Percentiles rank a stretch among this genome's conserved stretches.
phyloP scores from a whole-genome alignment of 2,113 vertebrate genomes.

The Cynocephalus volans region DNA sequence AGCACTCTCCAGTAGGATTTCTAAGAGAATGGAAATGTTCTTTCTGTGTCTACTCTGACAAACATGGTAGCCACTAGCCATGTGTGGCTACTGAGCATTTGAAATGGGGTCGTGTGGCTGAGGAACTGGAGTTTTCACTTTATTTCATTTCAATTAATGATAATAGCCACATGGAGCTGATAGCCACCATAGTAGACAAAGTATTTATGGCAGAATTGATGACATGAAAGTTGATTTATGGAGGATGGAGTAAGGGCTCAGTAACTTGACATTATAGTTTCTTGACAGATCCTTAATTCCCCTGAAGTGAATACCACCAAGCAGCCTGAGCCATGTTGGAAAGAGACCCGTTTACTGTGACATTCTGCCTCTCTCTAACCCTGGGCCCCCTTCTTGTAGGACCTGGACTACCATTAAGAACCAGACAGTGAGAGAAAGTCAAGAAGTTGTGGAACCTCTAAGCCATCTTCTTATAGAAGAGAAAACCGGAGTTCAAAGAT shows the following conservation, averaged over 20 bases:
- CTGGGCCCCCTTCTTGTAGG: neutral
- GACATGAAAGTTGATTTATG: neutral
- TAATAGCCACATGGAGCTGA: neutral
- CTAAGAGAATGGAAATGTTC: neutral
- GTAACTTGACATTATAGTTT: neutral
- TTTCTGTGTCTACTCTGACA: neutral
- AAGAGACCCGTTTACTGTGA: neutral
- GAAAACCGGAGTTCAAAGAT: neutral
- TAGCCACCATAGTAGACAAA: neutral
- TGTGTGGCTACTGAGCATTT: neutral
- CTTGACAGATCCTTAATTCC: neutral
- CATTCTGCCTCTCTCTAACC: neutral
- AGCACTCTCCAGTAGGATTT: neutral
- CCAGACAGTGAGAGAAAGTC: neutral
- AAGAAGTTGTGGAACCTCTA: neutral
- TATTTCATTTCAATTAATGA: slow-evolving; percentile 20
- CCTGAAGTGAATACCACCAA: neutral
- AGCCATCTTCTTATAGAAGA: neutral
- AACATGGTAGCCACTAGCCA: neutral
- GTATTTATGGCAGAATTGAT: neutral
- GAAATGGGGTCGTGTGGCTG: neutral
- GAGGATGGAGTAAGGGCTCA: neutral
- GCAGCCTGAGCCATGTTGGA: neutral
- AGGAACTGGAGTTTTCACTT: neutral
- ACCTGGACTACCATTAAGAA: neutral